Evolutionary conservation across 2,113 vertebrate genomes (phyloP).

Genomic region (Corythornis vintsioides): DNA sequence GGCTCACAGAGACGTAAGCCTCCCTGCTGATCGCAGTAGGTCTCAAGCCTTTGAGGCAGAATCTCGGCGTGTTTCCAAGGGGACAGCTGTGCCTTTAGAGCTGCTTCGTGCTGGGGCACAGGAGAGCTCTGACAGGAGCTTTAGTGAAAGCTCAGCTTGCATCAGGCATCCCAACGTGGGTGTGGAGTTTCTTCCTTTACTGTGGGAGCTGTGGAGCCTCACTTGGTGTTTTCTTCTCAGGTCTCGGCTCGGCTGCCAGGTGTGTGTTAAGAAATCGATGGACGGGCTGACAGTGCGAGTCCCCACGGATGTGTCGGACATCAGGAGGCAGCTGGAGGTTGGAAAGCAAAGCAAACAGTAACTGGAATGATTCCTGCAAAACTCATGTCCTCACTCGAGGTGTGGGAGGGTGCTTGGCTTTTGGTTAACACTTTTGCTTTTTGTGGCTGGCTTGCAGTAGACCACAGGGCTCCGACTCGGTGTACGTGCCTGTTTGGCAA

Average conservation of each 20-base stretch:
- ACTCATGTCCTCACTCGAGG: not conserved
- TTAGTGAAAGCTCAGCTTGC: not conserved
- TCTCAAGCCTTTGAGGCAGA: not conserved
- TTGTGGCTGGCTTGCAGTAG: not conserved
- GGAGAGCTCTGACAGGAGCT: not conserved
- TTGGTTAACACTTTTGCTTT: not conserved
- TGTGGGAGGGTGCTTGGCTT: not conserved
- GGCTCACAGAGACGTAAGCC: conserved; percentile 77
- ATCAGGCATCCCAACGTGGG: not conserved
- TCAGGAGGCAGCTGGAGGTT: conserved; percentile 54
- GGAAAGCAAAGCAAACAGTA: conserved; percentile 65
- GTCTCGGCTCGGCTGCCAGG: conserved; percentile 80
- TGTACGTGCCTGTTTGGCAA: not conserved
- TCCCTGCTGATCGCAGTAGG: rapidly evolving
- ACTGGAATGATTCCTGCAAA: not conserved
- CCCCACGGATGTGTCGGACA: conserved; percentile 64
- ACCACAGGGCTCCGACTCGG: not conserved
- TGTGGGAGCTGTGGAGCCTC: not conserved
- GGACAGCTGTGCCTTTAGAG: not conserved
- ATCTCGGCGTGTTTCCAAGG: not conserved
- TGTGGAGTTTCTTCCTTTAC: not conserved
- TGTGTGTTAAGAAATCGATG: conserved; percentile 74
- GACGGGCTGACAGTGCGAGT: conserved; percentile 75
- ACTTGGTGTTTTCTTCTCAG: conserved; percentile 55
- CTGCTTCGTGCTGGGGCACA: not conserved